Evolutionary conservation across 2,797 vertebrate genomes (phyloP).

Genomic region (Ctenosaura bakeri): DNA sequence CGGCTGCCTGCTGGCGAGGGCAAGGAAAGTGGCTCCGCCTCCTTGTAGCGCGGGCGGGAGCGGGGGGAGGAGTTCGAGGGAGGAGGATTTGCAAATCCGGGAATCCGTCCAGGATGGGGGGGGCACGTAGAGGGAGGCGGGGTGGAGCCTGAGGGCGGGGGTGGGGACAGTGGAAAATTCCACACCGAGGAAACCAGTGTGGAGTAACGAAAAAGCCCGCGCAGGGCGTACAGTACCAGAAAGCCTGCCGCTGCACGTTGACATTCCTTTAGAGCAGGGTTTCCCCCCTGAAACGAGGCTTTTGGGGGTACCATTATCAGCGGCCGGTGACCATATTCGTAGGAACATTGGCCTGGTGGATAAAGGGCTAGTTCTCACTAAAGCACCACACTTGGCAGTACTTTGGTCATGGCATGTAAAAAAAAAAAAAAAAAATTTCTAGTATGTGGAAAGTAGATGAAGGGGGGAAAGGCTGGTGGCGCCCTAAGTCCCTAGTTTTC

Average conservation of each 20-base stretch:
- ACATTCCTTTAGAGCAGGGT: too few relatives aligned
- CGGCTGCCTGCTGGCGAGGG: neutral
- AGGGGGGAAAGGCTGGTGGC: neutral
- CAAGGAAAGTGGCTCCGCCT: neutral
- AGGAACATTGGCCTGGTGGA: too few relatives aligned
- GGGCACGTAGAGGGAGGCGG: constrained; percentile 57
- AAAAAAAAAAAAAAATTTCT: too few relatives aligned
- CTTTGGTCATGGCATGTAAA: too few relatives aligned
- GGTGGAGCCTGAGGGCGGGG: neutral
- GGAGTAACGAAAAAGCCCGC: too few relatives aligned
- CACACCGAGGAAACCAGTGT: constrained; percentile 63
- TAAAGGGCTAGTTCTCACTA: too few relatives aligned
- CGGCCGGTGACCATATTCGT: too few relatives aligned
- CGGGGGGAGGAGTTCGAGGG: neutral
- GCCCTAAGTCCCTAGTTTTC: neutral
- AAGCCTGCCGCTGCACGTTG: too few relatives aligned
- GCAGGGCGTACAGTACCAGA: too few relatives aligned
- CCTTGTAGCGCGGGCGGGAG: neutral
- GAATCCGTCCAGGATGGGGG: neutral
- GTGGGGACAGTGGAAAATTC: constrained; percentile 83
- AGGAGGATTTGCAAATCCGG: neutral
- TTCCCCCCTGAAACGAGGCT: too few relatives aligned
- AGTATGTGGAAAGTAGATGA: neutral
- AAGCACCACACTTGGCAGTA: too few relatives aligned
- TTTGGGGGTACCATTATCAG: too few relatives aligned